Evolutionary conservation across 1,140 invertebrate species (phyloP).

Genomic region (Leptinotarsa lineolata): DNA sequence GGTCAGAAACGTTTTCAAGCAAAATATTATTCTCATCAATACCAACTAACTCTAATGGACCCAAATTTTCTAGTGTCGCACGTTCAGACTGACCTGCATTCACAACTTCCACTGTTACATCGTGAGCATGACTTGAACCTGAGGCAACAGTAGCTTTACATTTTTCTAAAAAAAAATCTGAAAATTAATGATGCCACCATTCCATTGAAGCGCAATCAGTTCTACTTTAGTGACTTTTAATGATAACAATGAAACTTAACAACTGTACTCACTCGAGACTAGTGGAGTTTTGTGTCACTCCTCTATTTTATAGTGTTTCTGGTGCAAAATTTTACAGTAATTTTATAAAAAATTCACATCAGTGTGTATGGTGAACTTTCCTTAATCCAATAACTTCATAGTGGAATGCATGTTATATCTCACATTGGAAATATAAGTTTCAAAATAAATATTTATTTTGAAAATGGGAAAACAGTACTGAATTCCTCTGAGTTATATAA

Average conservation of each 20-base stretch:
- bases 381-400: no score
- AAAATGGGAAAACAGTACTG: no score
- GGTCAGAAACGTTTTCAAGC: background rate
- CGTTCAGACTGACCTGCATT: background rate
- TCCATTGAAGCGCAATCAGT: background rate
- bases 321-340: no score
- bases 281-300: no score
- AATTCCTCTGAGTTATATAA: no score
- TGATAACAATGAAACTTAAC: conserved; percentile 19
- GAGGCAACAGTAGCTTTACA: conserved; percentile 15
- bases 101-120: conserved; percentile 17
- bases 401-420: no score
- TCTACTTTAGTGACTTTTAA: conserved; percentile 9
- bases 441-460: no score
- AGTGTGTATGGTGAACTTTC: no score
- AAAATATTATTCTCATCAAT: background rate
- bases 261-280: conserved; percentile 14
- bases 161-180: conserved; percentile 8
- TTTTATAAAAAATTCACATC: no score
- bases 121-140: background rate
- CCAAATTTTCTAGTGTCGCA: background rate
- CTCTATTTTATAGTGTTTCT: no score
- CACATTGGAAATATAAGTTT: no score
- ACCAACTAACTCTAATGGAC: no score
- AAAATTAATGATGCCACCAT: background rate